A percentile compares a stretch with the other conserved stretches of the same genome.
Evolutionary conservation across 2,113 vertebrate genomes (phyloP).

Genomic region (Morphnarchus princeps): DNA sequence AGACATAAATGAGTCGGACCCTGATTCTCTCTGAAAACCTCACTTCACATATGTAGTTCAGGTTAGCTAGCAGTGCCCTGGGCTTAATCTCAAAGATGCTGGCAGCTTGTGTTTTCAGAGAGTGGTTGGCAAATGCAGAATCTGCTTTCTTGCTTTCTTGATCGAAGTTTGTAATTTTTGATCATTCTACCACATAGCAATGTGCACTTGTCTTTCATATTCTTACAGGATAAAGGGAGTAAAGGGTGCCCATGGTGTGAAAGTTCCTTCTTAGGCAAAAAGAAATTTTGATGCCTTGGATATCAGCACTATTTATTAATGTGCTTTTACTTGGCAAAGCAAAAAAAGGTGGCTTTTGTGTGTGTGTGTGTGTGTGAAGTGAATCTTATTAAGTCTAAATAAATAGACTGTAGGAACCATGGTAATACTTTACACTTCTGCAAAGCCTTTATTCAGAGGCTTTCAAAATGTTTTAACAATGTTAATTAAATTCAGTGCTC

Average conservation of each 20-base stretch:
- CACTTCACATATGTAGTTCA: neutral
- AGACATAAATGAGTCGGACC: neutral
- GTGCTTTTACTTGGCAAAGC: neutral
- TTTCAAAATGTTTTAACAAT: slow-evolving; percentile 62
- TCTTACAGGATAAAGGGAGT: neutral
- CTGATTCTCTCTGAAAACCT: neutral
- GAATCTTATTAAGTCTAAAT: slow-evolving; percentile 59
- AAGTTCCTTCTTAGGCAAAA: neutral
- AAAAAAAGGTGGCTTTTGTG: neutral
- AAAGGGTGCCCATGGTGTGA: neutral
- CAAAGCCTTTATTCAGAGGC: slow-evolving; percentile 43
- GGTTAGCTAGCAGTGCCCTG: neutral
- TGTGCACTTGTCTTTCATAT: neutral
- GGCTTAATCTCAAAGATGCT: neutral
- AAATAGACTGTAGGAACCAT: slow-evolving; percentile 45
- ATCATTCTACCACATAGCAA: neutral
- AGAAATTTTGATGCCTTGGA: neutral
- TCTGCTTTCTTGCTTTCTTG: neutral
- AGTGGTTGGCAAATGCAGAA: neutral
- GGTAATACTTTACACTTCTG: slow-evolving; percentile 47
- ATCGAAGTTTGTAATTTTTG: neutral
- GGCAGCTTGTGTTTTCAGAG: neutral
- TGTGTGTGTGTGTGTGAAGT: neutral
- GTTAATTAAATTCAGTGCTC: slow-evolving; percentile 59
- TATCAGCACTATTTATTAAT: neutral